Conservation (phyloP, 2,113 vertebrate genomes). For the Edolisoma coerulescens region DNA sequence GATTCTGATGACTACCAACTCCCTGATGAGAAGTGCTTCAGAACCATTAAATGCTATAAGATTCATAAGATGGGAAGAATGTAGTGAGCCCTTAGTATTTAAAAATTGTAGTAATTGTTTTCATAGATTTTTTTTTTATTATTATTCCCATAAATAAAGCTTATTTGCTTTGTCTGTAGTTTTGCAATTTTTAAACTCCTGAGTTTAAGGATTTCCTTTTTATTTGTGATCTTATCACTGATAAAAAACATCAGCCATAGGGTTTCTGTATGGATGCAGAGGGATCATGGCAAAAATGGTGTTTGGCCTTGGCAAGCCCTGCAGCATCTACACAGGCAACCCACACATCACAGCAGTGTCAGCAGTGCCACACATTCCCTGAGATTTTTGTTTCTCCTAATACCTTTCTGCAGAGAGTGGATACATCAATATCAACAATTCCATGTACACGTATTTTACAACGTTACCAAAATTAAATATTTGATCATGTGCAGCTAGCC, state of each 20-base stretch:
- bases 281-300: not conserved
- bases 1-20: conserved; percentile 15
- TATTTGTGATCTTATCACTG: not conserved
- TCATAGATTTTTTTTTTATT: not conserved
- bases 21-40: not conserved
- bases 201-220: not conserved
- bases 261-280: not conserved
- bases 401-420: not conserved
- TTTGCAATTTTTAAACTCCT: not conserved
- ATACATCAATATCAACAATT: not conserved
- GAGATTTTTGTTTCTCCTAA: not conserved
- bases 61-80: not conserved
- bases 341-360: not conserved
- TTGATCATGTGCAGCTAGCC: not conserved
- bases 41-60: not conserved
- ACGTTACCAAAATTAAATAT: not conserved
- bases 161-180: not conserved
- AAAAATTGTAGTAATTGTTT: not conserved
- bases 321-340: not conserved
- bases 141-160: not conserved
- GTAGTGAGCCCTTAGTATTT: not conserved
- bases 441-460: not conserved
- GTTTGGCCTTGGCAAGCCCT: not conserved
- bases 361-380: not conserved
- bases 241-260: not conserved